These are phyloP conservation scores for Anaspis maculata DNA, from an alignment of 2,888 invertebrate species.

Conservation along the genomic window DNA sequence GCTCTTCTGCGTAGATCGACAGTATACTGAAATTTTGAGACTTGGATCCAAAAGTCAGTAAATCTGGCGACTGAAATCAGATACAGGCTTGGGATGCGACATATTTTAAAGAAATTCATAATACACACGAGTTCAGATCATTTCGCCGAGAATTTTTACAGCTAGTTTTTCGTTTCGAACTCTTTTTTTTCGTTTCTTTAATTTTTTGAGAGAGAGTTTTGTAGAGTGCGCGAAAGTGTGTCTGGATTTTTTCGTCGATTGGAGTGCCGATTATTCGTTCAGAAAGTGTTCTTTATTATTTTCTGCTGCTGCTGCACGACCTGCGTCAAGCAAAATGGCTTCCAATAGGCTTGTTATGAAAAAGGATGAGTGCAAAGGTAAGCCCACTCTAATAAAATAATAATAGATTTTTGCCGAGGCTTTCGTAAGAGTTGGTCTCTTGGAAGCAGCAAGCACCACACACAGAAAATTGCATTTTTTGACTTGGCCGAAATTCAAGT, in stretches of 20 bases:
- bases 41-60: too few relatives aligned
- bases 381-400: too few relatives aligned
- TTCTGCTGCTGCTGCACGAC: constrained; percentile 13
- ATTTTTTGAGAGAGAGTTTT: too few relatives aligned
- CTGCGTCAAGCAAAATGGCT: constrained; percentile 15
- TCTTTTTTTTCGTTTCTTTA: constrained; percentile 5
- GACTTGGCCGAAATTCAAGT: too few relatives aligned
- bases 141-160: constrained; percentile 50
- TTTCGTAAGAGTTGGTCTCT: too few relatives aligned
- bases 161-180: constrained; percentile 5
- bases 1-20: too few relatives aligned
- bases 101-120: constrained; percentile 63
- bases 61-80: constrained; percentile 53
- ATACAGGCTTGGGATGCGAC: constrained; percentile 69
- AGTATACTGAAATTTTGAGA: too few relatives aligned
- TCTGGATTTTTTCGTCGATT: constrained; percentile 14
- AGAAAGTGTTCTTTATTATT: constrained; percentile 21
- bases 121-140: constrained; percentile 72
- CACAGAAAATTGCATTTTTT: too few relatives aligned
- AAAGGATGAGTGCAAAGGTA: constrained; percentile 22
- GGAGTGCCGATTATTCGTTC: constrained; percentile 15
- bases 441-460: too few relatives aligned
- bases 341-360: constrained; percentile 14
- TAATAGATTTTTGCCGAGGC: too few relatives aligned
- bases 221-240: constrained; percentile 13